Evolutionary conservation across 92 coral and sea anemone species (phyloP).

Genomic region (Phenganax subtilis): DNA sequence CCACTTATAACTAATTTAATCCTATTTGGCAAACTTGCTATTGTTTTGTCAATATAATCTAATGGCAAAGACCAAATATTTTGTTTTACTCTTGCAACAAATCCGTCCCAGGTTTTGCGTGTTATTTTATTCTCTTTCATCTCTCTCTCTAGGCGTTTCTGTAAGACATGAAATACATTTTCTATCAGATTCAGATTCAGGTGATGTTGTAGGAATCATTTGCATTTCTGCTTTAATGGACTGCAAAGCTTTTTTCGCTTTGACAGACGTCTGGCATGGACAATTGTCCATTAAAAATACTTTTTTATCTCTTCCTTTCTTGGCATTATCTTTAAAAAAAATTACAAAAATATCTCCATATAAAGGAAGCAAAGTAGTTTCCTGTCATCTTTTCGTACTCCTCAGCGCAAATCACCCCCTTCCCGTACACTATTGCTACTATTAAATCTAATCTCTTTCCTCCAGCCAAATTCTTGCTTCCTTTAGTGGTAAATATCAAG

Average conservation of each 20-base stretch:
- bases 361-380: conserved; percentile 48
- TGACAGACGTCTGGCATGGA: too few relatives aligned
- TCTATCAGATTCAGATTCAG: conserved; percentile 59
- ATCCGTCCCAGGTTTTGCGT: conserved; percentile 7
- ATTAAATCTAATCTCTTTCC: conserved; percentile 53
- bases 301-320: not conserved
- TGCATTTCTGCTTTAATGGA: not conserved
- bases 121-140: conserved; percentile 39
- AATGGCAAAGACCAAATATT: conserved; percentile 1
- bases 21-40: not conserved
- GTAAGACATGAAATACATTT: conserved; percentile 50
- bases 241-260: too few relatives aligned
- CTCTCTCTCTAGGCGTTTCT: conserved; percentile 28
- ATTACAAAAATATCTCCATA: conserved; percentile 42
- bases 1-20: not conserved
- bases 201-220: conserved; percentile 55
- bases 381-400: conserved; percentile 51
- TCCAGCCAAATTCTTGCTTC: conserved; percentile 58
- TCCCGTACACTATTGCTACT: conserved; percentile 52
- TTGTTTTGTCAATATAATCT: conserved; percentile 6
- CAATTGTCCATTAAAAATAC: too few relatives aligned
- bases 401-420: conserved; percentile 44
- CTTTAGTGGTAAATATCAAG: conserved; percentile 51
- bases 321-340: not conserved
- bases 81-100: not conserved